These are phyloP conservation scores for Arizona elegans DNA, from an alignment of 2,113 vertebrate species.

Conservation along the genomic window DNA sequence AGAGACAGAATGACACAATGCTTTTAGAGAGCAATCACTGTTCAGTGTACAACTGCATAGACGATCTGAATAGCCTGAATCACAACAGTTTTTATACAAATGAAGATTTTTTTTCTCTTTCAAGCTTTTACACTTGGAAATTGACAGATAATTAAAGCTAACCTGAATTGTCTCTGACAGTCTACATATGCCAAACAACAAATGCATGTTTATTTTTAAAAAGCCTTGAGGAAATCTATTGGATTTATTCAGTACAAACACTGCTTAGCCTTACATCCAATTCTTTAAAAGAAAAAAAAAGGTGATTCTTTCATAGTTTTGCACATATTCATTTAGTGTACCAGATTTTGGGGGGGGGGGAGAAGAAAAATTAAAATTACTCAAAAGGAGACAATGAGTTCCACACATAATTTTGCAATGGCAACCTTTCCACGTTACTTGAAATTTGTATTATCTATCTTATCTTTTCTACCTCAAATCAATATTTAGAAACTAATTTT, in stretches of 20 bases:
- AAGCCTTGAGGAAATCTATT: background rate
- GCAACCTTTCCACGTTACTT: rapidly evolving
- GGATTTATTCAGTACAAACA: background rate
- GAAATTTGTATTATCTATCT: rapidly evolving
- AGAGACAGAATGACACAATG: background rate
- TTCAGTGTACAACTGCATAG: background rate
- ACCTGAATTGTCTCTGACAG: background rate
- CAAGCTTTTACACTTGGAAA: background rate
- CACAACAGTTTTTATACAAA: background rate
- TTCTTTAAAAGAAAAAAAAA: background rate
- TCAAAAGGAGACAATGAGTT: background rate
- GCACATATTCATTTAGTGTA: background rate
- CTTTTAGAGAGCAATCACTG: background rate
- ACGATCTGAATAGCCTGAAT: background rate
- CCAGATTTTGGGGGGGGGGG: background rate
- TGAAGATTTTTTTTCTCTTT: background rate
- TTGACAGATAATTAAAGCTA: background rate
- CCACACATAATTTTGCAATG: rapidly evolving
- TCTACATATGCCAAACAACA: background rate
- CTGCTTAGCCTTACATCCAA: background rate
- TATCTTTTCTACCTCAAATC: background rate
- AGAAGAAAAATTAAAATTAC: background rate
- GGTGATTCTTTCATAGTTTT: background rate
- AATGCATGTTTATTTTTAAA: background rate
- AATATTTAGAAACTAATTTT: background rate